These are phyloP conservation scores for Agapornis canus DNA, from an alignment of 2,797 vertebrate genomes.

Conservation along the genomic window DNA sequence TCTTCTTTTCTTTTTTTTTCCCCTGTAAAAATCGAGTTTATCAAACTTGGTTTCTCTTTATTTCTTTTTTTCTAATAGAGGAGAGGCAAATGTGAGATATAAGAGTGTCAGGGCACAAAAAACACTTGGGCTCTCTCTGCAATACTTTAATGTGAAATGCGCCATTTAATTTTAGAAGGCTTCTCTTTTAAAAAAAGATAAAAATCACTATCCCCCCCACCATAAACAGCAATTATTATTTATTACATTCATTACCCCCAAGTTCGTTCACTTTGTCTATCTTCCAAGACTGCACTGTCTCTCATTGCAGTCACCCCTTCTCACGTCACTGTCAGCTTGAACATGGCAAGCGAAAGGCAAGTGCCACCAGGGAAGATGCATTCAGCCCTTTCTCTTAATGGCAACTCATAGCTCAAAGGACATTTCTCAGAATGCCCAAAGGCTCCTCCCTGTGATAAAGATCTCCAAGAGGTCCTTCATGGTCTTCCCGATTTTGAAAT, in stretches of 20 bases:
- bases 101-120: background rate
- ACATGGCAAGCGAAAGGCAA: background rate
- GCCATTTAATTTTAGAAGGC: background rate
- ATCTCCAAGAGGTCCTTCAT: background rate
- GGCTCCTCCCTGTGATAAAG: background rate
- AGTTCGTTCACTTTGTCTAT: background rate
- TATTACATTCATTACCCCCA: background rate
- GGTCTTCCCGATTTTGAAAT: background rate
- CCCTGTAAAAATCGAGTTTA: background rate
- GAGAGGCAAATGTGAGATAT: background rate
- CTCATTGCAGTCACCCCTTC: background rate
- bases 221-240: background rate
- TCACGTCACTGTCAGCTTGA: background rate
- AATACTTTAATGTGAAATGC: background rate
- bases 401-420: background rate
- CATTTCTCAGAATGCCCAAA: background rate
- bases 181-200: background rate
- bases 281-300: background rate
- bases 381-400: background rate
- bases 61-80: background rate
- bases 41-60: background rate
- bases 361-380: rapidly evolving
- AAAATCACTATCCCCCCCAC: background rate
- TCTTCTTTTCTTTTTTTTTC: background rate
- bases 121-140: background rate